A percentile compares a stretch with the other conserved stretches of the same genome.
Conservation (phyloP, 1,140 invertebrate genomes). For the Rhynchophorus ferrugineus region DNA sequence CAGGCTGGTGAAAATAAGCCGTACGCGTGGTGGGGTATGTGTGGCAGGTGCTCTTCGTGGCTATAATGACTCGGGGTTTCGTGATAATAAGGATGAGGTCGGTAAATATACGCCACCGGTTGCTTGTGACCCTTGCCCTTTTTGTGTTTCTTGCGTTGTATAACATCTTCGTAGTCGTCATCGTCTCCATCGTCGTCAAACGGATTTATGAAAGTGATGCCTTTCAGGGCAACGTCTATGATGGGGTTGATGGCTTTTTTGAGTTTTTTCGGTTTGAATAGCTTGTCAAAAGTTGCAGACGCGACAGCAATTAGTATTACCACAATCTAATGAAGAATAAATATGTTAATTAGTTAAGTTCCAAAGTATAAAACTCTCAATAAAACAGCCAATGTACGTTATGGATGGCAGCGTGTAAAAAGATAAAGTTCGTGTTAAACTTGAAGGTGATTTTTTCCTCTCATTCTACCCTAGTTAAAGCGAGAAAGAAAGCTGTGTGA, state of each 20-base stretch:
- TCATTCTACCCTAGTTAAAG: no score
- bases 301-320: neutral
- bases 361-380: no score
- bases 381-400: no score
- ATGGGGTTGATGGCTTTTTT: neutral
- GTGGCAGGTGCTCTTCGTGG: neutral
- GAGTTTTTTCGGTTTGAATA: neutral
- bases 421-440: no score
- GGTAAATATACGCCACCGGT: neutral
- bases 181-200: neutral
- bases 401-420: no score
- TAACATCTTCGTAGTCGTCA: neutral
- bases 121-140: neutral
- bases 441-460: no score
- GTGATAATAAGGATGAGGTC: neutral
- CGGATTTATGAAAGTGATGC: neutral
- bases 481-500: no score
- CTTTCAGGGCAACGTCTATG: neutral
- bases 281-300: neutral
- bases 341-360: no score
- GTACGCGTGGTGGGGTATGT: neutral
- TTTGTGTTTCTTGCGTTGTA: neutral
- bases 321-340: no score
- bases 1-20: no score
- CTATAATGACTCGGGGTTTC: neutral